Evolutionary conservation across 2,888 invertebrate genomes (phyloP), one percentile per base, ranked within the genome.

Genomic region (Drosophila sordidula): DNA sequence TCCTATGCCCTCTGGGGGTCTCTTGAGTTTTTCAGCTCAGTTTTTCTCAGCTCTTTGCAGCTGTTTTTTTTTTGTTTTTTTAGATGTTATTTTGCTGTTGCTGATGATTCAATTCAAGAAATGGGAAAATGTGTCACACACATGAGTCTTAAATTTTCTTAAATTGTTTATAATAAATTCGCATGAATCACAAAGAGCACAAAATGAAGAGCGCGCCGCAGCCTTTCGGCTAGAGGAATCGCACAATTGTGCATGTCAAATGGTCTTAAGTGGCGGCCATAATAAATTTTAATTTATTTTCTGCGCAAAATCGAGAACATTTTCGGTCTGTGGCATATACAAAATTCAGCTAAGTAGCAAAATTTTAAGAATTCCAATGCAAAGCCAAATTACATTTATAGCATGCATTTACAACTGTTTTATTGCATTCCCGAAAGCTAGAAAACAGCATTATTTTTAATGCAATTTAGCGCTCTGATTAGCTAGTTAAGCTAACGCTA

Each of bases 111-210:
- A 81, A 81, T 81, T 58, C 57, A 29, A 63, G 59, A 78, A 62
- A 55, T 55, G 32, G 39, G 50, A 32, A 81, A 81, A 81, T 87
- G 87, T 87, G 81, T 82, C 87, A 82, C 78, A 47, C 54, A 39
- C 61, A 75, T 75, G 71, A 77, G 55, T 75, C 75, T 74, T 55
- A 4, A 51, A 41, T 61, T 59, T 22, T 58, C 47, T 41, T 55
- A 70, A 82, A 86, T 87, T 87, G 73, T 81, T 80, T 73, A 63
- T 74, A 82, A 81, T 82, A 85, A 87, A 83, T 87, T 78, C 50
- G 51, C 54, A 67, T 83, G 83, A 83, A 72, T 87, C 83, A 83
- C 64, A 54, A 36, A 29, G 4, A 42, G 36, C 57, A 22, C 14
- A 45, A 51, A 36, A 45, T 29, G 22, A 46, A 59, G 61, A 61